These are phyloP conservation scores for Aspidiotus rigidus DNA, from an alignment of 2,888 invertebrate genomes.

Conservation along the genomic window DNA sequence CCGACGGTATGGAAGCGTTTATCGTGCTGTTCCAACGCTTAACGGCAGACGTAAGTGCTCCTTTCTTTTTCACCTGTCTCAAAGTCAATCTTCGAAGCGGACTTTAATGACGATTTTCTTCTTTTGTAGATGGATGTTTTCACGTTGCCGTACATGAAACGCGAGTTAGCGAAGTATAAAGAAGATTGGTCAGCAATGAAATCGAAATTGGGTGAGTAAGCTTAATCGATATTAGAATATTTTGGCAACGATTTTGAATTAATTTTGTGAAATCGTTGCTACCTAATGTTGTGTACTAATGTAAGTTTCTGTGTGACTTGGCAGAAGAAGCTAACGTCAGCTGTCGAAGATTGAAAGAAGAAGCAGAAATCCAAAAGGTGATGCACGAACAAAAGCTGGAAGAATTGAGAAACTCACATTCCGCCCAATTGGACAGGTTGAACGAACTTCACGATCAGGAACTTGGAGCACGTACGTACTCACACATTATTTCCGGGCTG, in stretches of 20 bases:
- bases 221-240: background rate
- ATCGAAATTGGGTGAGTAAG: constrained; percentile 43
- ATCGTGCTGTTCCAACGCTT: constrained; percentile 77
- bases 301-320: too few relatives aligned
- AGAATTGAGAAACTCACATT: constrained; percentile 42
- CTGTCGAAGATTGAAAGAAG: constrained; percentile 43
- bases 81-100: background rate
- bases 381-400: constrained; percentile 43
- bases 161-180: constrained; percentile 47
- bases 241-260: too few relatives aligned
- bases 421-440: constrained; percentile 38
- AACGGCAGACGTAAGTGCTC: constrained; percentile 49
- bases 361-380: constrained; percentile 43
- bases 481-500: background rate
- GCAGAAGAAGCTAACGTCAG: constrained; percentile 44
- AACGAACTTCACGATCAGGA: constrained; percentile 43
- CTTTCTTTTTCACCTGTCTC: background rate
- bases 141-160: constrained; percentile 49
- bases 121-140: constrained; percentile 53
- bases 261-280: too few relatives aligned
- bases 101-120: constrained; percentile 33
- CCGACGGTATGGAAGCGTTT: constrained; percentile 70
- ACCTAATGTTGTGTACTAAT: too few relatives aligned
- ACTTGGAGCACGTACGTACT: constrained; percentile 38
- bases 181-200: constrained; percentile 46